Base-by-base conservation (phyloP, 1,140 invertebrate species). In the Bombus difficillimus region DNA sequence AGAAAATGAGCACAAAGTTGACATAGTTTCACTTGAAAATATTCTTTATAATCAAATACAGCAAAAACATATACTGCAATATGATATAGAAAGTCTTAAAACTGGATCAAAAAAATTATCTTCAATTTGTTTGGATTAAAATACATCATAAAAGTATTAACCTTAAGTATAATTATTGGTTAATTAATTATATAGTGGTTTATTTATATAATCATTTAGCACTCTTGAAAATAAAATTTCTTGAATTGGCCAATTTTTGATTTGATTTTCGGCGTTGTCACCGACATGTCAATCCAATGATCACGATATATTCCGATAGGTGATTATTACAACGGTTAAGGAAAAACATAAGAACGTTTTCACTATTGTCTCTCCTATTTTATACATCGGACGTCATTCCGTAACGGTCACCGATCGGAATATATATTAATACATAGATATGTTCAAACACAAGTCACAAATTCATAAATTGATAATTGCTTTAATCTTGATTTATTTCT, bases 31-130 rank as follows among this genome's bases (percentile, higher is more conserved):
- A 9, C 84, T 94, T 9, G 88, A 94, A 59, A 80, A 9, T 37
- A 92, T 94, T 47, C 72, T 94, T 34, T 76, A 88, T 43, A 86
- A 86, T 84, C 93, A 94, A 84, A 83, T 86, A 28, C 80, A 89
- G 39, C 92, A 94, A 32, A 95, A 92, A 72, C 77, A 92, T 68
- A 69, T 89, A 25, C 90, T 94, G 57, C 76, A 69, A 2, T 82
- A 88, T 64, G 92, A 95, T 43, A 94, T 94, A 37, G 90, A 88
- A 80, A 92, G 89, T 68, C 90, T 95, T 39, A 92, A 73, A 78
- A 73, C 92, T 28, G 93, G 93, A 80, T 86, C 88, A 37, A 89
- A 34, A 72, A 72, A 59, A 39, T 82, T 73, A 34, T 43, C 59
- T 34, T 3, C 41, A n/a, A 25, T 25, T 72, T 84, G 76, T 64